These are phyloP conservation scores for Dysidea cf. avara DNA, from an alignment of 37 sponge, comb jelly and placozoan genomes.

Conservation along the genomic window DNA sequence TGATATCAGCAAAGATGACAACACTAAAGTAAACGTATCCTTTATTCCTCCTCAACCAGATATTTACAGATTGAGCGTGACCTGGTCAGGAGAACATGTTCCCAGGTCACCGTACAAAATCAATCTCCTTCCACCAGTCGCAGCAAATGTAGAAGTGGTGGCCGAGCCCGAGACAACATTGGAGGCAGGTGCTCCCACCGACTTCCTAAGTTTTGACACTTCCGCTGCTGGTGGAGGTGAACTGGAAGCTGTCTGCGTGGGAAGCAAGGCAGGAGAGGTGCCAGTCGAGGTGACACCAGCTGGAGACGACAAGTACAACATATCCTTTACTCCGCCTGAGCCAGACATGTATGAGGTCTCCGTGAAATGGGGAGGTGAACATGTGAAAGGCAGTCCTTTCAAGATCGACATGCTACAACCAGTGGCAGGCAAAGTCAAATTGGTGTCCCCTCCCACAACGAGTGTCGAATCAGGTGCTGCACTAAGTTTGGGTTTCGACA, in stretches of 20 bases:
- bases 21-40: conserved; percentile 19
- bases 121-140: conserved; percentile 30
- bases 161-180: conserved; percentile 34
- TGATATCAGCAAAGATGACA: conserved; percentile 26
- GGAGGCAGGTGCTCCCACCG: too few species aligned
- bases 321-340: conserved; percentile 14
- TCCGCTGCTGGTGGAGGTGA: conserved; percentile 56
- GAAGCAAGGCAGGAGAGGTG: conserved; percentile 47
- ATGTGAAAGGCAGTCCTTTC: conserved; percentile 61
- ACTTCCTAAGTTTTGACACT: conserved; percentile 42
- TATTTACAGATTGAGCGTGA: conserved; percentile 41
- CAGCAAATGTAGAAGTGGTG: conserved; percentile 29
- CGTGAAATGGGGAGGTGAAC: conserved; percentile 56
- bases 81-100: conserved; percentile 30
- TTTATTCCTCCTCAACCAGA: conserved; percentile 35
- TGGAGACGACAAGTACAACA: conserved; percentile 31
- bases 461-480: conserved; percentile 15
- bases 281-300: conserved; percentile 21
- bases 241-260: conserved; percentile 45
- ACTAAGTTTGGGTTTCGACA: conserved; percentile 37
- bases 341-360: conserved; percentile 50
- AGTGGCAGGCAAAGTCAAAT: conserved; percentile 35
- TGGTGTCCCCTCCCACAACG: conserved; percentile 41
- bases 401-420: conserved; percentile 48
- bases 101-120: conserved; percentile 60